A percentile compares a stretch with the other conserved stretches of the same genome.
phyloP scores from a whole-genome alignment of 2,888 invertebrate genomes.

The Meghimatium bilineatum region DNA sequence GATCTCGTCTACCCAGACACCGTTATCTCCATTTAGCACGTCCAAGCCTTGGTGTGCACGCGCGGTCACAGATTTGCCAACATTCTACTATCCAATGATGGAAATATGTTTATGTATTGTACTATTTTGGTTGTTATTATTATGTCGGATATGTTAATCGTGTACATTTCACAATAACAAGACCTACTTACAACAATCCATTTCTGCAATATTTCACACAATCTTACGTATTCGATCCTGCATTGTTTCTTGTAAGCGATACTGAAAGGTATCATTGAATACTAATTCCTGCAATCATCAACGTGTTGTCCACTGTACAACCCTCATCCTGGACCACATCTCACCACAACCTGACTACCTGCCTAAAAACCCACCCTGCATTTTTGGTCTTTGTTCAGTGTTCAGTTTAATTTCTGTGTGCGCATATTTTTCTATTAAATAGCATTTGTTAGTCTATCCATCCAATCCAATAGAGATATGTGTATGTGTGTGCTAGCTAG shows the following conservation, averaged over 20 bases:
- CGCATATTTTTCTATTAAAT: not conserved
- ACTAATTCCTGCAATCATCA: no score
- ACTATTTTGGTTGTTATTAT: not conserved
- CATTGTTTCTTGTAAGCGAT: not conserved
- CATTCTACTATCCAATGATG: slow-evolving; percentile 37
- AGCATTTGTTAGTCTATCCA: not conserved
- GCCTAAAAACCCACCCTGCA: not conserved
- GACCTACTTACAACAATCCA: no score
- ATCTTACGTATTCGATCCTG: not conserved
- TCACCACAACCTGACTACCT: not conserved
- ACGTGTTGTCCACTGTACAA: not conserved
- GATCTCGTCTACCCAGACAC: not conserved
- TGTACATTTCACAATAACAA: no score
- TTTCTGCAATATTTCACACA: not conserved
- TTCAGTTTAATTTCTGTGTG: not conserved
- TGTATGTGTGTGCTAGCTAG: slow-evolving; percentile 13
- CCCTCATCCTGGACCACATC: not conserved
- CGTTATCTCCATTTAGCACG: not conserved
- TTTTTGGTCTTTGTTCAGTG: slow-evolving; percentile 18
- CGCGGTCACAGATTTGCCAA: slow-evolving; percentile 14
- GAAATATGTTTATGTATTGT: not conserved
- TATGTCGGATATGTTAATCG: not conserved
- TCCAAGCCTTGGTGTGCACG: not conserved
- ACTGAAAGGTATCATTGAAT: not conserved
- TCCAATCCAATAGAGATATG: not conserved